Evolutionary conservation across 2,113 vertebrate genomes (phyloP), one percentile per base, ranked within the genome.

Genomic region (Bufo bufo): DNA sequence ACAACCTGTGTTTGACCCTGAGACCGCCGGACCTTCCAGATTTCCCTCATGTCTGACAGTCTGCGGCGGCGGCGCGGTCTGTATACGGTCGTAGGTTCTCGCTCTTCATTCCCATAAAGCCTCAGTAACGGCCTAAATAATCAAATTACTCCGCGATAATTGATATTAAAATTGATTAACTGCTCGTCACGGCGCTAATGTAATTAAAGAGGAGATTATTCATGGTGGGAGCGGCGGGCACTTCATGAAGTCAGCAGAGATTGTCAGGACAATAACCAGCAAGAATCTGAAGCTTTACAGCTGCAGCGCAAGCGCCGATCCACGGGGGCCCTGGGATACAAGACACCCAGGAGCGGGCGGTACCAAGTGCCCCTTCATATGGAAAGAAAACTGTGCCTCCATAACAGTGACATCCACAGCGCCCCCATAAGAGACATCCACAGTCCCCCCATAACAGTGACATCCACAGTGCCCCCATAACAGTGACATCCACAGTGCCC

Each of bases 111-210:
- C 72, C 20, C 54, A 77, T 85, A 85, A 85, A 85, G 10, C 19
- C 33, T 77, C 84, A 1, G 47, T 47, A 84, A 50, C 82, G 16
- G n/a, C 49, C 61, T 71, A 52, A 71, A 69, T 71, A 56, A 84
- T 77, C 84, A 77, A 75, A 75, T 77, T 85, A 77, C 71, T 61
- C 52, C 23, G 13, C 50, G 23, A 78, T 84, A 78, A 77, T 78
- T 59, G 49, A 33, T 33, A 78, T 86, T 86, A 65, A 33, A 78
- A 49, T 78, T 86, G 85, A 86, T 86, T 86, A 78, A 86, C 61
- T 78, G 75, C 74, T 78, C 72, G 63, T 86, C 61, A 78, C n/a
- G 52, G 47, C 77, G 20, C 19, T 85, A 78, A 86, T 61, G 84
- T 58, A 63, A 85, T 69, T 77, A 85, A 49, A 49, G 47, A 74